Evolutionary conservation across 2,797 vertebrate species (phyloP), one percentile per base, ranked within the genome.

Genomic region (Muscicapa striata): DNA sequence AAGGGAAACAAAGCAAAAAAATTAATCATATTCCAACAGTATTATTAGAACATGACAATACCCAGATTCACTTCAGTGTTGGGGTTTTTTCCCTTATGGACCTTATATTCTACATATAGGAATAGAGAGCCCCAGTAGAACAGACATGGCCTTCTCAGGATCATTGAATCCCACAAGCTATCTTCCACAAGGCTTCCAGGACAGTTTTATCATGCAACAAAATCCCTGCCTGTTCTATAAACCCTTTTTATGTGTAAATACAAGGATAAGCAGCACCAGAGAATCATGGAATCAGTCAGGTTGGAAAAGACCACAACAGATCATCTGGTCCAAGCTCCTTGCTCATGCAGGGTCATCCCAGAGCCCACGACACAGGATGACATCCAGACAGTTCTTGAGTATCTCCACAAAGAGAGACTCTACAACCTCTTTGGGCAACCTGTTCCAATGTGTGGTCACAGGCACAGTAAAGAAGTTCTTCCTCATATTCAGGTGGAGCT

Each of bases 231-330:
- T 49, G 12, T 7, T 64, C 55, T 13, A 40, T 43, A 73, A 85
- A 76, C 19, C 16, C 5, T 43, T 11, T 10, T 12, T 38, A 34
- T 32, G 5, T 48, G 83, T 83, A 83, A 48, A 32, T 12, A 63
- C 4, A 41, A 52, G n/a, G 26, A 23, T 23, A 32, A 73, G 18
- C 14, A 66, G 30, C 11, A 45, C 23, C 38, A 59, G 24, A 34
- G n/a, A 45, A 30, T 46, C 24, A 52, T 9, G 27, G 16, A 64
- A 45, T 45, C 16, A n/a, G 2, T 66, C 24, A 46, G 6, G 3
- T 34, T 52, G 52, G 11, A 66, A 52, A 43, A 19, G 13, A 52
- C 21, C 7, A 30, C 16, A 80, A 7, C 0, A 0, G 29, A 27
- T 72, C 22, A 87, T 46, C 23, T 52, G 23, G 11, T 45, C 19